A percentile compares a stretch with the other conserved stretches of the same genome.
Conservation (phyloP, 2,797 vertebrate genomes). For the Kryptolebias ocellatus region DNA sequence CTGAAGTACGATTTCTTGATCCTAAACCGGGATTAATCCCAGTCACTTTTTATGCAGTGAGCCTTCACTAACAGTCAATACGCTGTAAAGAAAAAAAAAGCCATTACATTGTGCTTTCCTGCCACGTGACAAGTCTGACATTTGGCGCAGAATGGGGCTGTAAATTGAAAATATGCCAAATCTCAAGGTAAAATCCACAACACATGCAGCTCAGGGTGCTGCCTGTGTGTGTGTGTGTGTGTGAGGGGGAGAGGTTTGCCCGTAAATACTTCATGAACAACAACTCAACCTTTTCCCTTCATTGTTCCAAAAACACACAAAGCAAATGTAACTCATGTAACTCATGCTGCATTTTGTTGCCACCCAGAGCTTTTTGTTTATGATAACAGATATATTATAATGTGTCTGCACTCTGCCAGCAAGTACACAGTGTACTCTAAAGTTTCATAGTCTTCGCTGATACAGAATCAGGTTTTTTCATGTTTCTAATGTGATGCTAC, state of each 20-base stretch:
- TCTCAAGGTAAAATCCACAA: slow-evolving; percentile 61
- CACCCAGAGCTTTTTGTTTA: slow-evolving; percentile 32
- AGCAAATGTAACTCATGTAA: slow-evolving; percentile 42
- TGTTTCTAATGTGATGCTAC: neutral
- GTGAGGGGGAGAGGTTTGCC: slow-evolving; percentile 31
- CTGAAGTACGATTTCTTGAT: slow-evolving; percentile 9
- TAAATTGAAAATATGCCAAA: slow-evolving; percentile 70
- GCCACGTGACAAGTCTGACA: slow-evolving; percentile 57
- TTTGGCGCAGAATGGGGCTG: slow-evolving; percentile 68
- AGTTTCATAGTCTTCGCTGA: slow-evolving; percentile 42
- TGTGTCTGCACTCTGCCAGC: slow-evolving; percentile 21
- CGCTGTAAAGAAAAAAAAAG: slow-evolving; percentile 10
- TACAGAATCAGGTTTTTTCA: slow-evolving; percentile 20
- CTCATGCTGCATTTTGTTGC: slow-evolving; percentile 36
- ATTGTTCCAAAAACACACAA: slow-evolving; percentile 56
- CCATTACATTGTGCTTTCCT: slow-evolving; percentile 45
- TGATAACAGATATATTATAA: slow-evolving; percentile 48
- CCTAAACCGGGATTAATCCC: slow-evolving; percentile 13
- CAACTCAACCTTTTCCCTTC: slow-evolving; percentile 68
- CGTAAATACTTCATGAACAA: slow-evolving; percentile 67
- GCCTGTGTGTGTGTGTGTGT: neutral
- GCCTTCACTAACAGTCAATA: slow-evolving; percentile 13
- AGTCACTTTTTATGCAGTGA: slow-evolving; percentile 15
- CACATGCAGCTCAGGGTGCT: slow-evolving; percentile 31
- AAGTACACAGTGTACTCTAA: slow-evolving; percentile 52